Evolutionary conservation across 2,797 vertebrate genomes (phyloP).

Genomic region (Columba guinea): DNA sequence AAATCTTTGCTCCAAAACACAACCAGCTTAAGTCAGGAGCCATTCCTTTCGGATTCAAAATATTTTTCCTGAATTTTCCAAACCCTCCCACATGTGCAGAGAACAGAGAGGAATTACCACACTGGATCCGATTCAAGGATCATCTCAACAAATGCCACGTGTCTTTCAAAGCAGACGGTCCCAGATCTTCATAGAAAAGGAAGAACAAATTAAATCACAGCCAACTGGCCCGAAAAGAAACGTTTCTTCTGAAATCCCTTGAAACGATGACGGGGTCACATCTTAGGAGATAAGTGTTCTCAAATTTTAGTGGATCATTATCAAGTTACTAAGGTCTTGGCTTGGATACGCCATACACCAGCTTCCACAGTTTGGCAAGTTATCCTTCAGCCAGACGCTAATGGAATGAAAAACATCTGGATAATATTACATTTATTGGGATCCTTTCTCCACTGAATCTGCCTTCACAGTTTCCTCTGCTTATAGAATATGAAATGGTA

Average conservation of each 20-base stretch:
- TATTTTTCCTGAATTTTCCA: background rate
- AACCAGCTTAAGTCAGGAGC: background rate
- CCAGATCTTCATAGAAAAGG: background rate
- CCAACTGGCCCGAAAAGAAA: background rate
- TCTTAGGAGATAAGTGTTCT: slow-evolving; percentile 25
- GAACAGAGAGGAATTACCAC: background rate
- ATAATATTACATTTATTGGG: slow-evolving; percentile 12
- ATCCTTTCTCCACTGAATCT: background rate
- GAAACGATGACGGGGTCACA: background rate
- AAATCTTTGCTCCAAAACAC: background rate
- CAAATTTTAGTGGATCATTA: slow-evolving; percentile 4
- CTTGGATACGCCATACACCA: background rate
- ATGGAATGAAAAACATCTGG: slow-evolving; percentile 47
- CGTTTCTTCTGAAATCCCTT: background rate
- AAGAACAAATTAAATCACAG: background rate
- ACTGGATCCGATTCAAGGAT: background rate
- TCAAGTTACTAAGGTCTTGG: slow-evolving; percentile 28
- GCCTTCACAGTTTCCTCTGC: slow-evolving; percentile 1
- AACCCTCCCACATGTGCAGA: background rate
- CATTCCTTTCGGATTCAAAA: background rate
- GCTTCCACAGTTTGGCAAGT: background rate
- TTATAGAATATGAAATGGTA: background rate
- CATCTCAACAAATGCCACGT: background rate
- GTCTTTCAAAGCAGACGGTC: background rate
- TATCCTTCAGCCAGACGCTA: slow-evolving; percentile 11